Evolutionary conservation across 2,888 invertebrate genomes (phyloP).

Genomic region (Philonicus albiceps): DNA sequence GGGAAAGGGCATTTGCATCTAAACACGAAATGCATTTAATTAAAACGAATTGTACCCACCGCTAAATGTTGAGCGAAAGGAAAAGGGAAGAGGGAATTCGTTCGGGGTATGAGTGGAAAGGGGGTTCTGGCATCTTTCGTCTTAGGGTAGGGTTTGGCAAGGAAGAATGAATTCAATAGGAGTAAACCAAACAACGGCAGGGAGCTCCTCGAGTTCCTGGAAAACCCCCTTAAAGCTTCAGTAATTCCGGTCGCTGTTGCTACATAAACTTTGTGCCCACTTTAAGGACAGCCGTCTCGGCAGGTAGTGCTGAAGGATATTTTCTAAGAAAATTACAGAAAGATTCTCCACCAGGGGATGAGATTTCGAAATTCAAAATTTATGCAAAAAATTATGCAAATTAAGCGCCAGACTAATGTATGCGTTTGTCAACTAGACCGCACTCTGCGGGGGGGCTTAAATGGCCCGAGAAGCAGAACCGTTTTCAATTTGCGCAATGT

Average conservation of each 20-base stretch:
- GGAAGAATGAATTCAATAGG: neutral
- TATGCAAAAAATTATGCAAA: constrained; percentile 37
- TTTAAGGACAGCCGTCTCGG: constrained; percentile 23
- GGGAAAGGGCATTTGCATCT: constrained; percentile 29
- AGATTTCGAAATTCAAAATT: constrained; percentile 30
- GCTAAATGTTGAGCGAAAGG: neutral
- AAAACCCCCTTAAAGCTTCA: neutral
- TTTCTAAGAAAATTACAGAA: constrained; percentile 33
- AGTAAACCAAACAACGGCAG: neutral
- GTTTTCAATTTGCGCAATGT: constrained; percentile 25
- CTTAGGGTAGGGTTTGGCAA: neutral
- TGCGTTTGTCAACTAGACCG: constrained; percentile 35
- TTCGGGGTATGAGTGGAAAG: neutral
- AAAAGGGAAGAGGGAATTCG: neutral
- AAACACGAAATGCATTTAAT: constrained; percentile 40
- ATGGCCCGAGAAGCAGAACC: neutral
- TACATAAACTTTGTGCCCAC: constrained; percentile 8
- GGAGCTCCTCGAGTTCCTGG: neutral
- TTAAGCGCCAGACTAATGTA: constrained; percentile 24
- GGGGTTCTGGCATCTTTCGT: neutral
- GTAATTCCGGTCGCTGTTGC: neutral
- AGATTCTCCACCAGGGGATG: neutral
- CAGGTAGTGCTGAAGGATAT: constrained; percentile 17
- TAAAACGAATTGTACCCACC: constrained; percentile 27
- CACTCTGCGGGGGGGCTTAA: neutral